Percentiles rank a stretch among this genome's conserved stretches.
Evolutionary conservation across 2,797 vertebrate genomes (phyloP).

Genomic region (Varecia variegata): DNA sequence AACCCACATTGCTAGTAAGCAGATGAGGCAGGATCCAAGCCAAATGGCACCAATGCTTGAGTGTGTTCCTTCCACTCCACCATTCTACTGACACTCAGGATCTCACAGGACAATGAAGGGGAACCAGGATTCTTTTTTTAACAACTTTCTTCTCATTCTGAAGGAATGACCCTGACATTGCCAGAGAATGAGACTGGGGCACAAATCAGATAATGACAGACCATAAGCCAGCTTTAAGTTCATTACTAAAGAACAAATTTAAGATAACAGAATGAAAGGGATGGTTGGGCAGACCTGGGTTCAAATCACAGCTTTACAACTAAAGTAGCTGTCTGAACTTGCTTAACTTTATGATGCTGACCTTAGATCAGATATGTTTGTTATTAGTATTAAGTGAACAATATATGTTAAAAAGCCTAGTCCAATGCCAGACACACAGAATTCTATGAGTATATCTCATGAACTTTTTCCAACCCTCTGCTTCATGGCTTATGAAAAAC

Average conservation of each 20-base stretch:
- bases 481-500: slow-evolving; percentile 33
- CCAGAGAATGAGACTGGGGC: neutral
- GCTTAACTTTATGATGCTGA: neutral
- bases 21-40: neutral
- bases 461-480: neutral
- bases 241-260: neutral
- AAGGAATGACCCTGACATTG: neutral
- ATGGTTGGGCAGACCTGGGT: neutral
- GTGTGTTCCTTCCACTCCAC: neutral
- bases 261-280: neutral
- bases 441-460: neutral
- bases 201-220: neutral
- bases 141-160: neutral
- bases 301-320: neutral
- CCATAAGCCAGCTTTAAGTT: neutral
- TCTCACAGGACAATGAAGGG: neutral
- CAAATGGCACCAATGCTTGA: neutral
- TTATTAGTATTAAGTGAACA: neutral
- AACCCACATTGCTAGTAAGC: neutral
- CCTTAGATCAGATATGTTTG: neutral
- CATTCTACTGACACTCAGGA: neutral
- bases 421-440: neutral
- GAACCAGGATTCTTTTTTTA: neutral
- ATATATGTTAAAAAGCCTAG: neutral
- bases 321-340: neutral